Evolutionary conservation across 1,140 invertebrate genomes (phyloP).

Genomic region (Eumaeus atala): DNA sequence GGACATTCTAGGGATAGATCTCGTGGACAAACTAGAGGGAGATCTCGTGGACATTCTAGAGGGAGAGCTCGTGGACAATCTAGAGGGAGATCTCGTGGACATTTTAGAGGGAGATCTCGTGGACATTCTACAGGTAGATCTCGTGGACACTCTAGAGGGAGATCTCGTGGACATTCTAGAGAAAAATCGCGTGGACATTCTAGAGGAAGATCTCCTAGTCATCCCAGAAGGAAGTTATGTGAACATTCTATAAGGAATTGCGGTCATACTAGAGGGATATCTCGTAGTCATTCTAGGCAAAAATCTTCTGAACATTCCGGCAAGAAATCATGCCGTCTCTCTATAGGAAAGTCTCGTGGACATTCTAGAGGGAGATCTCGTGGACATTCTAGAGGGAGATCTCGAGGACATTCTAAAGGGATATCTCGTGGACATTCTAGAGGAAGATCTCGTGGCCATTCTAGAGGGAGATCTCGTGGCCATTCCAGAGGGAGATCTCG

Average conservation of each 20-base stretch:
- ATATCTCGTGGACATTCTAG: slow-evolving; percentile 15
- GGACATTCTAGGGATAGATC: slow-evolving; percentile 13
- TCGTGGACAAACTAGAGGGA: not conserved
- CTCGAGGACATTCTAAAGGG: slow-evolving; percentile 12
- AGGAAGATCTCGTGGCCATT: slow-evolving; percentile 16
- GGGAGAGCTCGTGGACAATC: slow-evolving; percentile 4
- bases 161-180: slow-evolving; percentile 11
- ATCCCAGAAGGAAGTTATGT: slow-evolving; percentile 14
- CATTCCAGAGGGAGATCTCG: slow-evolving; percentile 11
- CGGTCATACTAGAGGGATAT: slow-evolving; percentile 20
- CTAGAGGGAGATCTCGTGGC: slow-evolving; percentile 15
- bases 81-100: slow-evolving; percentile 9
- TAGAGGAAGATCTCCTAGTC: slow-evolving; percentile 6
- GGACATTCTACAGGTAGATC: slow-evolving; percentile 2
- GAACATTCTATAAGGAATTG: too few species aligned
- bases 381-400: slow-evolving; percentile 12
- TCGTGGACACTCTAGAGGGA: slow-evolving; percentile 2
- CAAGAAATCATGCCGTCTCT: too few species aligned
- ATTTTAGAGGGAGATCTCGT: slow-evolving; percentile 12
- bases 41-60: slow-evolving; percentile 1
- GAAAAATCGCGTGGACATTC: slow-evolving; percentile 12
- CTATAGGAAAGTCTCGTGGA: slow-evolving; percentile 1
- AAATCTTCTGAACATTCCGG: not conserved
- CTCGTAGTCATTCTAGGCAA: slow-evolving; percentile 15
- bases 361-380: slow-evolving; percentile 16